Percentiles rank a stretch among this genome's conserved stretches.
These are phyloP conservation scores for Cisticola juncidis DNA, from an alignment of 2,113 vertebrate species.

Conservation along the genomic window DNA sequence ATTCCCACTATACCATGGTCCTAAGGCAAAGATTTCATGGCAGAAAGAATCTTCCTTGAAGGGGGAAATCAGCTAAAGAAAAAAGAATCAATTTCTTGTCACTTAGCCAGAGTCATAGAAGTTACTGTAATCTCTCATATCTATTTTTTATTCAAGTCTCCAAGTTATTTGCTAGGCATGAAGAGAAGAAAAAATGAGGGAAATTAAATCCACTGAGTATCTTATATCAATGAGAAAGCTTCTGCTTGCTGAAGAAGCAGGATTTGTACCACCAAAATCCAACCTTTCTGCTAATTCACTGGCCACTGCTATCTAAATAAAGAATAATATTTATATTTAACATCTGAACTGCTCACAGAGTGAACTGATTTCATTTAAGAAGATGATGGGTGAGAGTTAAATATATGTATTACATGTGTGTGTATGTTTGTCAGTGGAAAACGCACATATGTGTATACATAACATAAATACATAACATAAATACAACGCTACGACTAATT, in stretches of 20 bases:
- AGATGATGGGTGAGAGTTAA: background rate
- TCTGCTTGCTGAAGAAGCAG: background rate
- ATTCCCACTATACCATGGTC: background rate
- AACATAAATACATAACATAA: background rate
- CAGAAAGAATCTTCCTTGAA: slow-evolving; percentile 1
- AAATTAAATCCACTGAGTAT: background rate
- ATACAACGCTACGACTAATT: background rate
- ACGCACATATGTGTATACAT: background rate
- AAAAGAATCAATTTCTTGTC: background rate
- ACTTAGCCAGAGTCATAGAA: background rate
- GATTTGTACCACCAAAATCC: background rate
- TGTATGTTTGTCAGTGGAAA: background rate
- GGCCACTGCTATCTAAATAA: background rate
- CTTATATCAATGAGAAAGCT: background rate
- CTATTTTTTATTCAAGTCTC: slow-evolving; percentile 26
- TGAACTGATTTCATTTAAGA: background rate
- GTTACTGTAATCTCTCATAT: background rate
- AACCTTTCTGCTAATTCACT: background rate
- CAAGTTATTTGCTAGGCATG: slow-evolving; percentile 10
- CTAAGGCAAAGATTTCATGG: background rate
- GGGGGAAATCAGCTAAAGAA: slow-evolving; percentile 16
- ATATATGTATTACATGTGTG: background rate
- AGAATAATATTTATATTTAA: background rate
- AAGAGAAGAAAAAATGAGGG: background rate
- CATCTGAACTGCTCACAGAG: background rate